Conservation (phyloP, 2,113 vertebrate genomes). For the Trogon melanurus region DNA sequence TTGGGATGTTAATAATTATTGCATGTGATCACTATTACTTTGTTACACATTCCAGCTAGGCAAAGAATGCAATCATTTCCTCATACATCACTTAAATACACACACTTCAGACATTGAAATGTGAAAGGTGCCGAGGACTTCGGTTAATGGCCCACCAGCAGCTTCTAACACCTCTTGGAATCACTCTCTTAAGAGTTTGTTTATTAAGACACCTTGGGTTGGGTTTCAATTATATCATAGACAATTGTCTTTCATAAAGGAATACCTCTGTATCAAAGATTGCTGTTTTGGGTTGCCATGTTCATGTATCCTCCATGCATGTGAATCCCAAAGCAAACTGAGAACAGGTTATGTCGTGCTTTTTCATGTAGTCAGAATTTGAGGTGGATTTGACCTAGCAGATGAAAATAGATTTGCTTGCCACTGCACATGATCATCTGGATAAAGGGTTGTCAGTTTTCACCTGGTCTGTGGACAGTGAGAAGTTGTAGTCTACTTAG, state of each 20-base stretch:
- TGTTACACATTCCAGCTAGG: neutral
- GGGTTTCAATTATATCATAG: neutral
- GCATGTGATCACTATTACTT: neutral
- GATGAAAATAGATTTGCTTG: neutral
- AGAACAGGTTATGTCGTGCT: accelerated
- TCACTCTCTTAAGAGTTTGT: neutral
- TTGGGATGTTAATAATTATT: constrained; percentile 3
- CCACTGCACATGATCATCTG: neutral
- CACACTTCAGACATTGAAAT: neutral
- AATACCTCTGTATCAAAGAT: neutral
- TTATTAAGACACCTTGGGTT: neutral
- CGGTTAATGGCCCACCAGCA: neutral
- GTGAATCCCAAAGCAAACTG: neutral
- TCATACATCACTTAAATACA: neutral
- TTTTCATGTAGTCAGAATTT: neutral
- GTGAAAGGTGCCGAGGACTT: neutral
- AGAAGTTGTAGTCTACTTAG: neutral
- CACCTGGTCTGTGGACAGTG: neutral
- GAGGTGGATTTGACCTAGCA: neutral
- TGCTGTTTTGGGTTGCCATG: neutral
- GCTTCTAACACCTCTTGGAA: neutral
- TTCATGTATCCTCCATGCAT: neutral
- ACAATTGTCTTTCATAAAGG: neutral
- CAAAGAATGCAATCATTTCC: neutral
- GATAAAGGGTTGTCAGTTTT: neutral